Conservation (phyloP, 2,797 vertebrate species). For the Nannoperca obscura region DNA sequence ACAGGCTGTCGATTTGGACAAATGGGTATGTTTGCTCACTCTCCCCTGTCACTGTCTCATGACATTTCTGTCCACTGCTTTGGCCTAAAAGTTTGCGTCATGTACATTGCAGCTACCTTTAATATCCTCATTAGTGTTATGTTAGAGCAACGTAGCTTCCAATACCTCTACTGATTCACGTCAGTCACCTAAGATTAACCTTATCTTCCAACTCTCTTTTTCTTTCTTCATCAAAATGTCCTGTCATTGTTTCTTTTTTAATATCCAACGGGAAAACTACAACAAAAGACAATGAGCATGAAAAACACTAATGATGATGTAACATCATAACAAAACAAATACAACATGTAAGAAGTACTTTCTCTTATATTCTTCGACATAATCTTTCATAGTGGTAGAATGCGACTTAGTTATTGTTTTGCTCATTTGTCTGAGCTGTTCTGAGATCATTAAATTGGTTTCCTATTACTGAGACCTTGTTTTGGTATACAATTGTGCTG, state of each 20-base stretch:
- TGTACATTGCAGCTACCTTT: neutral
- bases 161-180: neutral
- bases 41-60: neutral
- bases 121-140: neutral
- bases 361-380: too few species aligned
- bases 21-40: conserved; percentile 83
- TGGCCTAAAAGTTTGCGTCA: conserved; percentile 10
- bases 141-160: neutral
- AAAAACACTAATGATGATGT: neutral
- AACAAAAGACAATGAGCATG: neutral
- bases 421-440: neutral
- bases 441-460: neutral
- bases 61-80: neutral
- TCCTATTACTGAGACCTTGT: neutral
- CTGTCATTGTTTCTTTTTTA: neutral
- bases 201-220: neutral
- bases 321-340: neutral
- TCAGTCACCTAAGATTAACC: neutral
- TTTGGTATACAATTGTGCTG: neutral
- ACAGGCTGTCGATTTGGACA: conserved; percentile 86
- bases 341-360: neutral
- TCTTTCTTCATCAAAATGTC: neutral
- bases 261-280: neutral
- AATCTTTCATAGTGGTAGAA: neutral
- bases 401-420: neutral